Percentiles rank a stretch among this genome's conserved stretches.
These are phyloP conservation scores for Caenorhabditis imperialis DNA, from an alignment of 2,888 invertebrate genomes.

Conservation along the genomic window DNA sequence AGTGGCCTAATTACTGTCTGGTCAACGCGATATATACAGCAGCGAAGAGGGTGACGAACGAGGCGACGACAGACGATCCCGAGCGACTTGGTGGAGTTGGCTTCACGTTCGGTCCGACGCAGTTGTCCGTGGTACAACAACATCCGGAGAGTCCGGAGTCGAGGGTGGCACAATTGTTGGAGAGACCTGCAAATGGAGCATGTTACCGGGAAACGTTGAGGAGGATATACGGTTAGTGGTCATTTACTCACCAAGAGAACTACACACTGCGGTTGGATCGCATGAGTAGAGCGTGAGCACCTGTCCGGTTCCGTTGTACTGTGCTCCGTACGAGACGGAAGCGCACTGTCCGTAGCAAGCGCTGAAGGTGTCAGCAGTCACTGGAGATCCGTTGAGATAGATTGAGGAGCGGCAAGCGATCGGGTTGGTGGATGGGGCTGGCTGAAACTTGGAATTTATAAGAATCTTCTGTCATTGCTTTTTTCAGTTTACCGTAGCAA, in stretches of 20 bases:
- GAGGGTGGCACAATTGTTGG: constrained; percentile 52
- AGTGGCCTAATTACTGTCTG: constrained; percentile 33
- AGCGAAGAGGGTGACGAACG: constrained; percentile 45
- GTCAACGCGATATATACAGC: constrained; percentile 57
- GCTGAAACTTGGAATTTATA: constrained; percentile 19
- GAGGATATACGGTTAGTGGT: background rate
- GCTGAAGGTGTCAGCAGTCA: constrained; percentile 25
- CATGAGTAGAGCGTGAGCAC: constrained; percentile 59
- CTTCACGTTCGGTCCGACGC: constrained; percentile 56
- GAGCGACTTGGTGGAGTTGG: constrained; percentile 32
- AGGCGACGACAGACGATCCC: constrained; percentile 38
- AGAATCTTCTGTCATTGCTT: too few relatives aligned
- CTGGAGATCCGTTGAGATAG: constrained; percentile 42
- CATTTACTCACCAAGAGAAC: constrained; percentile 32
- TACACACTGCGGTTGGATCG: constrained; percentile 61
- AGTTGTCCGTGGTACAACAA: constrained; percentile 62
- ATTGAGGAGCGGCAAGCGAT: constrained; percentile 52
- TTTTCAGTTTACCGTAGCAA: constrained; percentile 19
- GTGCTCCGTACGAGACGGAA: constrained; percentile 44
- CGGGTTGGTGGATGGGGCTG: constrained; percentile 26
- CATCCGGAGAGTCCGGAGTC: constrained; percentile 59
- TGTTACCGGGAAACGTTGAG: background rate
- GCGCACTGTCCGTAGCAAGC: constrained; percentile 60
- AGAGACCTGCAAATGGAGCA: constrained; percentile 35
- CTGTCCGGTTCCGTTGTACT: constrained; percentile 25